A percentile compares a stretch with the other conserved stretches of the same genome.
These are phyloP conservation scores for Barnardius zonarius DNA, from an alignment of 2,113 vertebrate species.

Conservation along the genomic window DNA sequence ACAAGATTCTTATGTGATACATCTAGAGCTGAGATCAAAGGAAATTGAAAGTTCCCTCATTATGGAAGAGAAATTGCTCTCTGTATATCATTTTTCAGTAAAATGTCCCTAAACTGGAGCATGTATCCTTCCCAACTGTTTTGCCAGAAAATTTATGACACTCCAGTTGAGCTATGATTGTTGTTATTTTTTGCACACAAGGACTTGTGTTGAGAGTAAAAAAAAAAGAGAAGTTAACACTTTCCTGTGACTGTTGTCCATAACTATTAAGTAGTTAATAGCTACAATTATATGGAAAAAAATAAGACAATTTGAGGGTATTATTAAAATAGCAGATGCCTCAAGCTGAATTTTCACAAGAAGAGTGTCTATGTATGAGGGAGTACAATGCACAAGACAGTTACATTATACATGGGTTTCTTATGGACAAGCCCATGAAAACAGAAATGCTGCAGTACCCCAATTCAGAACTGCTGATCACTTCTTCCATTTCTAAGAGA, in stretches of 20 bases:
- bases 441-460: not conserved
- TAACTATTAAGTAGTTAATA: not conserved
- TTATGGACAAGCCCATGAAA: not conserved
- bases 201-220: not conserved
- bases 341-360: not conserved
- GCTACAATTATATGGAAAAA: not conserved
- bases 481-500: not conserved
- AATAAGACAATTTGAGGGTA: not conserved
- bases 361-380: not conserved
- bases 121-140: not conserved
- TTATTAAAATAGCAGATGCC: not conserved
- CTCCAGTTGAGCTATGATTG: not conserved
- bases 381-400: not conserved
- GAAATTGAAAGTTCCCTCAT: constrained; percentile 16
- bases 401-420: not conserved
- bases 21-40: constrained; percentile 42
- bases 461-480: not conserved
- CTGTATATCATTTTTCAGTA: constrained; percentile 35
- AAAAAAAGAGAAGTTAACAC: not conserved
- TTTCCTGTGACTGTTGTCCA: not conserved
- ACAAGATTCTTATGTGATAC: constrained; percentile 18
- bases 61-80: constrained; percentile 24
- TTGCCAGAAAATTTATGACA: constrained; percentile 1
- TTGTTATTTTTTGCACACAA: not conserved
- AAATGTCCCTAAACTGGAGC: not conserved